Percentiles rank a stretch among this genome's conserved stretches.
phyloP scores from a whole-genome alignment of 2,888 invertebrate genomes.

The Meghimatium bilineatum region DNA sequence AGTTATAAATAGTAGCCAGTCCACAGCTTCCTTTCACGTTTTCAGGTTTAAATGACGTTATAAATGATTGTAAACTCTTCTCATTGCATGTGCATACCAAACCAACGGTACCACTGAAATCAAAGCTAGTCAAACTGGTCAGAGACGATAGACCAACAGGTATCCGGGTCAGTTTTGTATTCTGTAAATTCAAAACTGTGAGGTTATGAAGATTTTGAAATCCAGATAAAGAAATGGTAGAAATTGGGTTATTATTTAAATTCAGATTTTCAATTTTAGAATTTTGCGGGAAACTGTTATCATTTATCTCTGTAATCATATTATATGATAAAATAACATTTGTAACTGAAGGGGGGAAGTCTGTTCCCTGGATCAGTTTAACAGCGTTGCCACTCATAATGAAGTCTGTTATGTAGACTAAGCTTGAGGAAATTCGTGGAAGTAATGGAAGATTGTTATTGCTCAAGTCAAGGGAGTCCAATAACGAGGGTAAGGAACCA shows the following conservation, averaged over 20 bases:
- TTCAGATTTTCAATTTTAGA: neutral
- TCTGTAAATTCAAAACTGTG: neutral
- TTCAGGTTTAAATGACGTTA: neutral
- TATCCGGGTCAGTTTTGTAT: neutral
- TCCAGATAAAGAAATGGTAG: neutral
- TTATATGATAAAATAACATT: neutral
- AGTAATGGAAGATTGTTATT: neutral
- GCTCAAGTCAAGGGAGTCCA: neutral
- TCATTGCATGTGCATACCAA: neutral
- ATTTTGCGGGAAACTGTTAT: neutral
- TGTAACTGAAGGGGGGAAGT: neutral
- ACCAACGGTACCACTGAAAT: neutral
- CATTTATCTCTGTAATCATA: neutral
- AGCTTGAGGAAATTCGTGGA: neutral
- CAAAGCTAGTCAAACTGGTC: neutral
- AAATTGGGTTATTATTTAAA: neutral
- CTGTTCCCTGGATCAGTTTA: neutral
- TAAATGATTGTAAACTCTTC: neutral
- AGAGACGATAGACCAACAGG: neutral
- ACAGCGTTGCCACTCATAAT: neutral
- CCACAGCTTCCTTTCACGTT: neutral
- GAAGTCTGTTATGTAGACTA: neutral
- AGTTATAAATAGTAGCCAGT: neutral
- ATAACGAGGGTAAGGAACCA: neutral
- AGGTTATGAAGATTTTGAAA: neutral